Percentiles rank a stretch among this genome's conserved stretches.
Conservation (phyloP, 2,888 invertebrate genomes). For the Latrodectus elegans region DNA sequence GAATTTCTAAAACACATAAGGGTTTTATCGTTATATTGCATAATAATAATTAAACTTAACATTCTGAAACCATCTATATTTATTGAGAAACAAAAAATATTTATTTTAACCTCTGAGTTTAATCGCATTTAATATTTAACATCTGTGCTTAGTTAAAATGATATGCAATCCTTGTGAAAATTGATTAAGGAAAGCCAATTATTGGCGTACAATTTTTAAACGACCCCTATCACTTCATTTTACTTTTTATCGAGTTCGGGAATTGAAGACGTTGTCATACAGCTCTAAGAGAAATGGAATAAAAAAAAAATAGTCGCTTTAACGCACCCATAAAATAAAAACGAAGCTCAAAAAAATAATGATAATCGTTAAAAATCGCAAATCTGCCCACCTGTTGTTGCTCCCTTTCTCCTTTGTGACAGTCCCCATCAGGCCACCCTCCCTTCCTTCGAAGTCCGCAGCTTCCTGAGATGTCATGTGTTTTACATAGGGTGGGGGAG, state of each 20-base stretch:
- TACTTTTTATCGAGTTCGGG: background rate
- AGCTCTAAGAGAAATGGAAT: background rate
- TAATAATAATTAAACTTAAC: too few relatives aligned
- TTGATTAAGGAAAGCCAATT: too few relatives aligned
- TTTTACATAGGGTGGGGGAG: slow-evolving; percentile 34
- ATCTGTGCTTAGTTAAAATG: too few relatives aligned
- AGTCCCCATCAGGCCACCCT: slow-evolving; percentile 14
- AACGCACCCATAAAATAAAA: slow-evolving; percentile 29
- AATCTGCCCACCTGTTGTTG: slow-evolving; percentile 48
- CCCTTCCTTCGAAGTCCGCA: background rate
- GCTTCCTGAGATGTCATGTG: slow-evolving; percentile 31
- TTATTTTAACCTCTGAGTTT: too few relatives aligned
- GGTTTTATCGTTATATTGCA: too few relatives aligned
- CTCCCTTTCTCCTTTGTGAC: slow-evolving; percentile 37
- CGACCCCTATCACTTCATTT: background rate
- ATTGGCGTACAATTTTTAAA: background rate
- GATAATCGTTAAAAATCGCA: background rate
- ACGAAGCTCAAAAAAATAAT: slow-evolving; percentile 11
- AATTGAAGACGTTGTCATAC: background rate
- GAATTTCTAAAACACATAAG: too few relatives aligned
- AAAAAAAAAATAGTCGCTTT: slow-evolving; percentile 6
- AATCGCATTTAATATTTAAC: too few relatives aligned
- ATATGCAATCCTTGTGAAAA: too few relatives aligned
- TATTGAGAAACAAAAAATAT: too few relatives aligned
- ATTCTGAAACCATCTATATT: too few relatives aligned